Evolutionary conservation across 2,113 vertebrate species (phyloP), one percentile per base, ranked within the genome.

Genomic region (Calyptomena viridis): DNA sequence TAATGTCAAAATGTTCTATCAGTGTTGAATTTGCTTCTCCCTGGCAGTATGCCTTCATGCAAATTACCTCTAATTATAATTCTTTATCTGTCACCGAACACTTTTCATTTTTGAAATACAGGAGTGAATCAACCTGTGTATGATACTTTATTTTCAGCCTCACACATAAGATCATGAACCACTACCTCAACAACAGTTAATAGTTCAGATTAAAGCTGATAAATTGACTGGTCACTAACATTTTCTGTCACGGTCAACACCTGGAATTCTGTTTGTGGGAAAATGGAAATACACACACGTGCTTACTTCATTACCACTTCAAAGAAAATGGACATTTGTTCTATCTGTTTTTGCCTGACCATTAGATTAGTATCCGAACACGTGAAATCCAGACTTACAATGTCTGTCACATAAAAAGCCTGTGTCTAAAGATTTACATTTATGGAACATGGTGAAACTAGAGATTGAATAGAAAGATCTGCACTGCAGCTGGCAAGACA

Each of bases 11-110:
- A 89, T 33, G 77, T 75, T 91, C 81, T 42, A 89, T 73, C 47
- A 35, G 30, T 5, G 76, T 7, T 46, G 73, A 84, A 91, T 68
- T 82, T 84, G 72, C 71, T 82, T 94, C 74, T 95, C 82, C 73
- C 69, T 91, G 81, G 81, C 87, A 93, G 82, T 58, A 84, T 10
- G 66, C 58, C 89, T 82, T 64, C 23, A 74, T 72, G 78, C 58
- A 92, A 93, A 92, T 91, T 87, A 89, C 49, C 49, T 81, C 60
- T 84, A 80, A 76, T 95, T 88, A 79, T 58, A 84, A 82, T 85
- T 93, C 75, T 76, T 76, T 40, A 58, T 50, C 63, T 90, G 66
- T 69, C 90, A 90, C 39, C 12, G 31, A 90, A 22, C 55, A 67
- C 56, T 84, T 84, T 28, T 60, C 35, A 52, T 44, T 89, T 87